Base-by-base conservation (phyloP, 2,888 invertebrate genomes). In the Sphaerophoria rueppellii region DNA sequence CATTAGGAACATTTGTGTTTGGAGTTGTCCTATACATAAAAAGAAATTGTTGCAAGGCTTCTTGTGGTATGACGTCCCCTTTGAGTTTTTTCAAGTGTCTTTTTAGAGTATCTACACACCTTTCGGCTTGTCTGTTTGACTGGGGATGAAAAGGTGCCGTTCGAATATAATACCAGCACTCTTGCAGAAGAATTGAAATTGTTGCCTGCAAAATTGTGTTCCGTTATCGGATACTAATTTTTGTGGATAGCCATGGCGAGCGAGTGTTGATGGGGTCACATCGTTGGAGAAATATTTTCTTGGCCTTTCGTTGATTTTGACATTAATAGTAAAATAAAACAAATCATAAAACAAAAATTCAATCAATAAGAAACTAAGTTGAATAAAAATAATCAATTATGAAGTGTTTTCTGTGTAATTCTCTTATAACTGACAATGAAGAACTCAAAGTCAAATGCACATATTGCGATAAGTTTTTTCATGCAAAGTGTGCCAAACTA, bases 81-180 rank as follows among this genome's bases (percentile, higher is more conserved):
- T 43, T 60, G 12, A 60, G 43, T 43, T 60, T 60, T 6, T 43
- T 16, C 16, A 60, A 11, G 12, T 16, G 24, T 60, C 54, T 43
- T 55, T 77, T 71, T 16, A 82, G 16, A 1, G 74, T 82, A 9
- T 78, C 61, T 0, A 78, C 78, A 14, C 73, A 78, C 12, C 78
- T 48, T 57, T 82, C 70, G 4, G 58, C 78, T 37, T 78, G 74
- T 4, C 79, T 74, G 48, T 83, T 83, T 6, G 79, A 70, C 7
- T 67, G 48, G 4, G 78, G 79, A 16, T 83, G 78, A 16, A 70
- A 82, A 1, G 78, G 57, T n/a, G 61, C 24, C n/a, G 65, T 58
- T 9, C 9, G 16, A 4, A 55, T 32, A 55, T 80, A 40, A 75
- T 72, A 16, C 71, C 75, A 4, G 54, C 58, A 4, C 48, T 34